Conservation (phyloP, 2,797 vertebrate genomes). For the Capromys pilorides region DNA sequence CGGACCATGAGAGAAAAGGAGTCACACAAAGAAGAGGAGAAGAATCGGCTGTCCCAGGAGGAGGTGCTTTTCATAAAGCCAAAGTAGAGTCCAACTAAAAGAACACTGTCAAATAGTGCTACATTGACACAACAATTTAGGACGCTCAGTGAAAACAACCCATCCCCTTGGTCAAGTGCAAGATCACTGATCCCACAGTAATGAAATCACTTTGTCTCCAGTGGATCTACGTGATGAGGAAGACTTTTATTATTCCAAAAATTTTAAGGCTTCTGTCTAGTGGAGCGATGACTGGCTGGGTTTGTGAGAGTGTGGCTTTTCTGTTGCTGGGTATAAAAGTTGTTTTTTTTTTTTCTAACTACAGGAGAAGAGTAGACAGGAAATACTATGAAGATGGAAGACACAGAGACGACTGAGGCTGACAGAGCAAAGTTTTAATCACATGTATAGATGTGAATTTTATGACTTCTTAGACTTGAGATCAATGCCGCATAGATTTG, state of each 20-base stretch:
- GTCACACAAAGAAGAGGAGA: not conserved
- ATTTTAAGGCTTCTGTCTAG: not conserved
- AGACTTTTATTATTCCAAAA: not conserved
- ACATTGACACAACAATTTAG: not conserved
- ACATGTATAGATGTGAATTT: not conserved
- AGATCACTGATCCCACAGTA: not conserved
- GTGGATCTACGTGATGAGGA: not conserved
- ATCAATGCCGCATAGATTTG: not conserved
- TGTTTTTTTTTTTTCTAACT: not conserved
- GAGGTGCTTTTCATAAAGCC: not conserved
- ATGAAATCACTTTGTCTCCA: not conserved
- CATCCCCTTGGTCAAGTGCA: not conserved
- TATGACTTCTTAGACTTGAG: conserved; percentile 13
- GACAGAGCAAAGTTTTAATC: not conserved
- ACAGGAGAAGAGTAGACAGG: not conserved
- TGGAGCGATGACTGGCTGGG: not conserved
- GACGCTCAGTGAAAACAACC: not conserved
- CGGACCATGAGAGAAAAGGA: not conserved
- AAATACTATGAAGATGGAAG: not conserved
- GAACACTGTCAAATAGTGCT: not conserved
- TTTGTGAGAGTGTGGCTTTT: not conserved
- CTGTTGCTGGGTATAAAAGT: not conserved
- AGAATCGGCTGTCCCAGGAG: not conserved
- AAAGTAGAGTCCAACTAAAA: not conserved
- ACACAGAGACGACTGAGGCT: not conserved